Conservation (phyloP, 2,113 vertebrate species). For the Tylochromis polylepis region DNA sequence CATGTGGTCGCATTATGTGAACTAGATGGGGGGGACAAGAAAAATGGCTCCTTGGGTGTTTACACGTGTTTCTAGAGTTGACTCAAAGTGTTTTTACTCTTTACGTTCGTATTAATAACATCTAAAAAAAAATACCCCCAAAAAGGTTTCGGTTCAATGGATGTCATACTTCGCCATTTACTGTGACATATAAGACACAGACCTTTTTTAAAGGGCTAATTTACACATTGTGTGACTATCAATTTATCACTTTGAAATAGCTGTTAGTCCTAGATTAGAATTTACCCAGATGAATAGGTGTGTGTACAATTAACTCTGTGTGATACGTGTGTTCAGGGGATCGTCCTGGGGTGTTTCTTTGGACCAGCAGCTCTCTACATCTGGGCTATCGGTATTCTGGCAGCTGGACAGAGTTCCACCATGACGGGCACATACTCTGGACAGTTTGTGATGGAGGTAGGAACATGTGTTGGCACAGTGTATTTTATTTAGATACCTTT, state of each 20-base stretch:
- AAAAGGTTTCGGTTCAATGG: too few relatives aligned
- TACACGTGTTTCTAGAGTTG: not conserved
- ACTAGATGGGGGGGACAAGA: too few relatives aligned
- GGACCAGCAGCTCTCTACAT: slow-evolving; percentile 91
- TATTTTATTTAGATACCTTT: not conserved
- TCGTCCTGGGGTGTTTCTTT: slow-evolving; percentile 90
- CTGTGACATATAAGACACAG: too few relatives aligned
- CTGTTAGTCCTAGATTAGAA: not conserved
- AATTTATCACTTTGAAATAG: not conserved
- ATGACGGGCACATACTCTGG: slow-evolving; percentile 98
- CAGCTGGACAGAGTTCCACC: slow-evolving; percentile 96
- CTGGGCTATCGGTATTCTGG: slow-evolving; percentile 94
- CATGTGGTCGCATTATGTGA: too few relatives aligned
- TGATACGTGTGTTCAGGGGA: slow-evolving; percentile 72
- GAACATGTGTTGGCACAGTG: not conserved
- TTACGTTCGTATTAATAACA: not conserved
- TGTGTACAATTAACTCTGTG: not conserved
- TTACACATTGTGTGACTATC: not conserved
- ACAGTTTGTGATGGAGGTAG: slow-evolving; percentile 98
- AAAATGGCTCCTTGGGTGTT: not conserved
- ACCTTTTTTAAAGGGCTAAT: not conserved
- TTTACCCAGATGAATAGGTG: not conserved
- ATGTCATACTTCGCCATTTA: too few relatives aligned
- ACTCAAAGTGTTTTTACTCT: not conserved
- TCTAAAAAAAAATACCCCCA: not conserved